These are phyloP conservation scores for Caenorhabditis inopinata DNA, from an alignment of 1,140 invertebrate species.

Conservation along the genomic window DNA sequence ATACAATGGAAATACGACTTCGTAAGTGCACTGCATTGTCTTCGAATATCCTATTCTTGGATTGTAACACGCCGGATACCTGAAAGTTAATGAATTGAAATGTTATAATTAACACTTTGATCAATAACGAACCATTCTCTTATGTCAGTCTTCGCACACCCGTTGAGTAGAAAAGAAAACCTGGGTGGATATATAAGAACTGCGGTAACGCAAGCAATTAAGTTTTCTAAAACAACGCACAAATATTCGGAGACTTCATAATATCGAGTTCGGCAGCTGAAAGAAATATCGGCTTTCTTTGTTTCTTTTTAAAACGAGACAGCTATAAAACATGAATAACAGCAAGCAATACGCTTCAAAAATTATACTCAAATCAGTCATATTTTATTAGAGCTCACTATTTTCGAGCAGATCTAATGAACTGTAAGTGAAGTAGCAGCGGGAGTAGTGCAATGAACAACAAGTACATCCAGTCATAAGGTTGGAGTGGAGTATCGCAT, in stretches of 20 bases:
- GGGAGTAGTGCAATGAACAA: constrained; percentile 29
- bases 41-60: constrained; percentile 36
- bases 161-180: constrained; percentile 2
- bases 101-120: not conserved
- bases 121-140: not conserved
- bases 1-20: constrained; percentile 44
- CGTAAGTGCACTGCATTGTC: constrained; percentile 37
- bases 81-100: not conserved
- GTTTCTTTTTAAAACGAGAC: not conserved
- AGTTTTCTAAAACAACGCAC: constrained; percentile 16
- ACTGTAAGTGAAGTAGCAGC: constrained; percentile 19
- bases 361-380: not conserved
- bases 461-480: constrained; percentile 37
- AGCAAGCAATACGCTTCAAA: too few relatives aligned
- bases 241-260: constrained; percentile 5
- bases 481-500: constrained; percentile 9
- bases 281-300: not conserved
- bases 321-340: too few relatives aligned
- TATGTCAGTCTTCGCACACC: not conserved
- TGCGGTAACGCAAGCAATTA: not conserved
- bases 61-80: constrained; percentile 41
- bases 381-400: not conserved
- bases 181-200: not conserved
- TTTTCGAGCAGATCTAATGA: not conserved
- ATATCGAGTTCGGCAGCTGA: constrained; percentile 7